Conservation (phyloP, 2,113 vertebrate species). For the Equus przewalskii region DNA sequence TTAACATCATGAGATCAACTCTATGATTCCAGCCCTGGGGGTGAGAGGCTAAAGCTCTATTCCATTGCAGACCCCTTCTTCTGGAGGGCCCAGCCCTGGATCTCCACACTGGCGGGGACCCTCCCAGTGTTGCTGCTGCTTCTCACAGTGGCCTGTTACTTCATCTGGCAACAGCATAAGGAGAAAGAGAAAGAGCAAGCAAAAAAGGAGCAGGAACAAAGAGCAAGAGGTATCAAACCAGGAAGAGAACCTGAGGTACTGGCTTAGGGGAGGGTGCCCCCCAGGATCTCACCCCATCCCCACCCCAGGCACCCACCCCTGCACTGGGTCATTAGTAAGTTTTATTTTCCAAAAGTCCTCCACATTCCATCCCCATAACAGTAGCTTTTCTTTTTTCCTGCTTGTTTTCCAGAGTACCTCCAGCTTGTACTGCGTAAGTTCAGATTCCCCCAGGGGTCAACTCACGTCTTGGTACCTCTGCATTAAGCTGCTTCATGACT, state of each 20-base stretch:
- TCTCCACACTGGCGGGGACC: too few relatives aligned
- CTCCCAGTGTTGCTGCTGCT: not conserved
- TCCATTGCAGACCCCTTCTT: too few relatives aligned
- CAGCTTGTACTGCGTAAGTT: not conserved
- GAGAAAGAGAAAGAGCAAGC: not conserved
- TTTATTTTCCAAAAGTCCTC: not conserved
- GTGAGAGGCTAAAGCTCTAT: too few relatives aligned
- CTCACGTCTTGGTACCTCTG: not conserved
- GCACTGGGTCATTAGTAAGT: too few relatives aligned
- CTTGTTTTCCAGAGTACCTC: not conserved
- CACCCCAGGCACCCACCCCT: rapidly evolving
- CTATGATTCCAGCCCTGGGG: too few relatives aligned
- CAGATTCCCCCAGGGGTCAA: not conserved
- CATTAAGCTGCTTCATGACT: not conserved
- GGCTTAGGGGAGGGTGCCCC: not conserved
- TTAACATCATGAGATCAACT: too few relatives aligned
- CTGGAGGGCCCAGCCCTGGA: too few relatives aligned
- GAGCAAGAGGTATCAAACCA: not conserved
- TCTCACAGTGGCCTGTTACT: not conserved
- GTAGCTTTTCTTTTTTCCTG: not conserved
- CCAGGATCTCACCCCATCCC: not conserved
- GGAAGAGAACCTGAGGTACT: not conserved
- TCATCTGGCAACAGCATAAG: not conserved
- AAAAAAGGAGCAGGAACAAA: not conserved
- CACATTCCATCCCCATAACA: too few relatives aligned